Evolutionary conservation across 2,797 vertebrate species (phyloP).

Genomic region (Champsocephalus gunnari): DNA sequence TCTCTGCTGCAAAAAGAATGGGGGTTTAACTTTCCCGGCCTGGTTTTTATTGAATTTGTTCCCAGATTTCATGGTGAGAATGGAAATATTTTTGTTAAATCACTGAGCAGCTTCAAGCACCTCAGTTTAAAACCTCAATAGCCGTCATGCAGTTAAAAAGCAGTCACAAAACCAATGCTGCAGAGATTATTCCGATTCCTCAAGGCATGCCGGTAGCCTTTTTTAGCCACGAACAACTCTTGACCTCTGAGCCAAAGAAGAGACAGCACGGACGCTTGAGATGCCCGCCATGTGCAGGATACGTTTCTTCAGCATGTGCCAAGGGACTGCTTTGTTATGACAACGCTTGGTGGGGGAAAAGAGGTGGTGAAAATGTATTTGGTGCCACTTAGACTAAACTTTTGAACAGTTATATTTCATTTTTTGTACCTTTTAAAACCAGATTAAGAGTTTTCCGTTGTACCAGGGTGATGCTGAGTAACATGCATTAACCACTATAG

Average conservation of each 20-base stretch:
- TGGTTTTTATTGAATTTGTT: constrained; percentile 8
- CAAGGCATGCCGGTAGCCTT: constrained; percentile 41
- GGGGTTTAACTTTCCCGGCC: constrained; percentile 1
- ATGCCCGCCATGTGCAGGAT: constrained; percentile 43
- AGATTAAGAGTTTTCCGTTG: constrained; percentile 35
- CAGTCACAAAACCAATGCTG: constrained; percentile 33
- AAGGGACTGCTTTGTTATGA: constrained; percentile 46
- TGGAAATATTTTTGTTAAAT: constrained; percentile 15
- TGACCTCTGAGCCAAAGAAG: constrained; percentile 44
- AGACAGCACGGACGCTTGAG: constrained; percentile 29
- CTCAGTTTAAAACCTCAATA: constrained; percentile 63
- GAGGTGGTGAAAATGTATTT: constrained; percentile 23
- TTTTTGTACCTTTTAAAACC: constrained; percentile 42
- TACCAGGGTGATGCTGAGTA: constrained; percentile 47
- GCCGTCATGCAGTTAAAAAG: constrained; percentile 24
- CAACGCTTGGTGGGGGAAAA: constrained; percentile 10
- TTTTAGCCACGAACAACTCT: constrained; percentile 60
- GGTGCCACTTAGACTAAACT: constrained; percentile 61
- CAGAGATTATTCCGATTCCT: constrained; percentile 50
- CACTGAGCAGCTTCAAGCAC: constrained; percentile 49
- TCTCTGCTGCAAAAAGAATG: constrained; percentile 33
- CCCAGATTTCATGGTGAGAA: constrained; percentile 16
- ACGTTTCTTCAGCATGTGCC: constrained; percentile 63
- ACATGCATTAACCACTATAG: constrained; percentile 73
- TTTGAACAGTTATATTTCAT: constrained; percentile 32